Percentiles rank a stretch among this genome's conserved stretches.
Evolutionary conservation across 1,140 invertebrate genomes (phyloP).

Genomic region (Chionoecetes opilio): DNA sequence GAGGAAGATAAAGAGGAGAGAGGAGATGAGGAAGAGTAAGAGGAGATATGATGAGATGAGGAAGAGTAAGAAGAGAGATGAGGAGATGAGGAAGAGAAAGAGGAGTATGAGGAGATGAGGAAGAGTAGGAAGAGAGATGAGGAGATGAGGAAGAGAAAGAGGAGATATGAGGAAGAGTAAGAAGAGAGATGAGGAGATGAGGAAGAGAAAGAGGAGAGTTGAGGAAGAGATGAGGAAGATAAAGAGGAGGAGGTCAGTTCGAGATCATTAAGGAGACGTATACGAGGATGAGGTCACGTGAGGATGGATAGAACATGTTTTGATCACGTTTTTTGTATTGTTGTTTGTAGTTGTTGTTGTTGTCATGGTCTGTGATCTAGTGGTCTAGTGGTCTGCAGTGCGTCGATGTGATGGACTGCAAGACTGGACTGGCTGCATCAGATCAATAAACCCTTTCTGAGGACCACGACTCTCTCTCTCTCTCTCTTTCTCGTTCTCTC

Average conservation of each 20-base stretch:
- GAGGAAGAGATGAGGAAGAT: no score
- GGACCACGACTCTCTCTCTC: slow-evolving; percentile 50
- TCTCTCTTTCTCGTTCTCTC: slow-evolving; percentile 63
- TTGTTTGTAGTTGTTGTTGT: background rate
- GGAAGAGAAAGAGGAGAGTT: no score
- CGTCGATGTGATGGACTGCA: slow-evolving; percentile 46
- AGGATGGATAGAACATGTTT: background rate
- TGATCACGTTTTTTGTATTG: background rate
- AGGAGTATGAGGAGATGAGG: background rate
- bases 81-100: background rate
- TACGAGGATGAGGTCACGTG: background rate
- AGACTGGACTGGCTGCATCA: slow-evolving; percentile 54
- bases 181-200: no score
- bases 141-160: background rate
- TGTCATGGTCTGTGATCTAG: background rate
- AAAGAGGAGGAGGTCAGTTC: no score
- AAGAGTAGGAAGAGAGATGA: slow-evolving; percentile 5
- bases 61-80: background rate
- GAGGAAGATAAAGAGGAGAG: no score
- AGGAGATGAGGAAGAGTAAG: background rate
- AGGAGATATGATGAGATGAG: no score
- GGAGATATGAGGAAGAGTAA: background rate
- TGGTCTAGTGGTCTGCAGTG: slow-evolving; percentile 43
- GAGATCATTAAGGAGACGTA: no score
- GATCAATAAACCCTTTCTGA: slow-evolving; percentile 59